Base-by-base conservation (phyloP, 2,888 invertebrate genomes). In the Drosophila peninsularis region DNA sequence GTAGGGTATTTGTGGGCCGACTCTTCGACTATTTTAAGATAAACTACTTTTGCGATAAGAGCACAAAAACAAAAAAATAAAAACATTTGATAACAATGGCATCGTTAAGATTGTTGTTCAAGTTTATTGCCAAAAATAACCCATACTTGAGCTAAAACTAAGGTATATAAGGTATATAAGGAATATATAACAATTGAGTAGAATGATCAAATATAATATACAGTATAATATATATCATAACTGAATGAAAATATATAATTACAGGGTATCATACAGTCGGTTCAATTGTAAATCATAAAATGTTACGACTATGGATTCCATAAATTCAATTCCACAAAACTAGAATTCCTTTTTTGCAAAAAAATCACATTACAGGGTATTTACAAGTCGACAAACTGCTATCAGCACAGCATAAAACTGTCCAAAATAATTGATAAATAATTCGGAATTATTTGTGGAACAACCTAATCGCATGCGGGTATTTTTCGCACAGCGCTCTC, bases 291-390 rank as follows among this genome's bases (percentile, higher is more conserved):
- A 39, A 39, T n/a, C 9, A 3, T 7, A 9, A 39, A 39, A 17
- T 17, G 3, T 17, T 9, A 39, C n/a, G 3, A 17, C 9, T 17
- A 17, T 9, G 17, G 9, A 39, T 39, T 9, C 37, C 1, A 37
- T 11, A 17, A 10, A 11, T 41, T 10, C 17, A 11, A 41, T 41
- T 41, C 10, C 0, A 17, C 1, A 17, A 19, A 11, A 10, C 6
- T 27, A 30, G 2, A n/a, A n/a, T 24, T 24, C 6, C n/a, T 36
- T 13, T 5, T 17, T 1, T 24, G 24, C 24, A 17, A 36, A 45
- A 10, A 27, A 14, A 41, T 11, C 4, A 0, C 13, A 21, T 10
- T 56, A 32, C 37, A 71, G 72, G 73, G 72, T 74, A 64, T 47
- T 17, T 14, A 0, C 0, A 0, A 0, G 32, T 10, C 36, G 54